A percentile compares a stretch with the other conserved stretches of the same genome.
Conservation (phyloP, 1,140 invertebrate species). For the Papilio xuthus region DNA sequence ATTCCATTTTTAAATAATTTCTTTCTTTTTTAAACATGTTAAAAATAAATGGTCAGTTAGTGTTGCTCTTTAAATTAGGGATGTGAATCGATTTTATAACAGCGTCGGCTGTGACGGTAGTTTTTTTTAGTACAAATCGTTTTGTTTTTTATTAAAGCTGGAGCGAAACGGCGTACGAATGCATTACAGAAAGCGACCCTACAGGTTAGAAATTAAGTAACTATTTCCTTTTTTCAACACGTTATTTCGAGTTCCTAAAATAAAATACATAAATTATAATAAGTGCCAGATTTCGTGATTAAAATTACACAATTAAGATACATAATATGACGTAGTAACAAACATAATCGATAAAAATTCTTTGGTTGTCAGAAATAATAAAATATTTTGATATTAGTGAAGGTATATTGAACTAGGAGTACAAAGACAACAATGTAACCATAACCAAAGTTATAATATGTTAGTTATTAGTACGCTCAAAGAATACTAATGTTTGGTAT, state of each 20-base stretch:
- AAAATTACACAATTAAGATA: background rate
- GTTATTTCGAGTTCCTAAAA: background rate
- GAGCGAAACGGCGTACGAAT: slow-evolving; percentile 76
- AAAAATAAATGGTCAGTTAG: background rate
- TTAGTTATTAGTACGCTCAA: slow-evolving; percentile 3
- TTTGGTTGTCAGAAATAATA: background rate
- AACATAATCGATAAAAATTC: background rate
- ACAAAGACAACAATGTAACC: slow-evolving; percentile 13
- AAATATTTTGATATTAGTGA: background rate
- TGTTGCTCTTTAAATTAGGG: slow-evolving; percentile 40
- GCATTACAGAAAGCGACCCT: slow-evolving; percentile 79
- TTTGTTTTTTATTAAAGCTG: slow-evolving; percentile 71
- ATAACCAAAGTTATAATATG: background rate
- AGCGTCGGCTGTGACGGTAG: slow-evolving; percentile 50
- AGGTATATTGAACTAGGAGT: slow-evolving; percentile 19
- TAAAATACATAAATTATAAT: background rate
- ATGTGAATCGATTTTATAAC: slow-evolving; percentile 53
- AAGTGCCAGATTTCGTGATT: background rate
- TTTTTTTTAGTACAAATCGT: slow-evolving; percentile 47
- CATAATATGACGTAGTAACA: background rate
- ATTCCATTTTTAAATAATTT: slow-evolving; percentile 45
- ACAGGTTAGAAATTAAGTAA: slow-evolving; percentile 61
- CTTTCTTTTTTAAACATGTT: slow-evolving; percentile 38
- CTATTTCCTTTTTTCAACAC: slow-evolving; percentile 2
- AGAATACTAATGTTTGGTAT: slow-evolving; percentile 25